Evolutionary conservation across 1,140 invertebrate species (phyloP).

Genomic region (Zaprionus kolodkinae): DNA sequence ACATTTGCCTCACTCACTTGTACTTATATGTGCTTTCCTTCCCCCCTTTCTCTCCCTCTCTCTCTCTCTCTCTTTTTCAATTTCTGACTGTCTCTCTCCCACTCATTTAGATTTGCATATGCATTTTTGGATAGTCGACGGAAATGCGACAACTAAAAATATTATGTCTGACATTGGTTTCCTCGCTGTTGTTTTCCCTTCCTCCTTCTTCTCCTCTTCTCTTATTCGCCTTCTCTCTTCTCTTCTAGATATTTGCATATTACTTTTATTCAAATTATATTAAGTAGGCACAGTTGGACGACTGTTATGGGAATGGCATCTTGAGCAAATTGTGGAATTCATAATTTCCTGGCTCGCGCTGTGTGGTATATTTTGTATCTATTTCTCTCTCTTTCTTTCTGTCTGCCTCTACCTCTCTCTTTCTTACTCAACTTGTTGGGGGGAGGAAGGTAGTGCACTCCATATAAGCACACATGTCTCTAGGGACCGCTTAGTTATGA

Average conservation of each 20-base stretch:
- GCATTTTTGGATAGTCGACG: conserved; percentile 73
- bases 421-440: neutral
- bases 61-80: too few relatives aligned
- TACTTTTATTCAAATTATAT: conserved; percentile 70
- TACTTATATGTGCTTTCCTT: conserved; percentile 49
- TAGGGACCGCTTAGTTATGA: neutral
- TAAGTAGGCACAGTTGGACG: conserved; percentile 53
- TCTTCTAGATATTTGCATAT: conserved; percentile 59
- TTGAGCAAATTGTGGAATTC: conserved; percentile 47
- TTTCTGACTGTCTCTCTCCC: neutral
- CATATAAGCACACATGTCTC: neutral
- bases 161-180: conserved; percentile 48
- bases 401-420: neutral
- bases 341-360: conserved; percentile 32
- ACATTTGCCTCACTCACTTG: conserved; percentile 30
- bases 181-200: conserved; percentile 29
- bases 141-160: conserved; percentile 77
- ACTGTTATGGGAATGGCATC: conserved; percentile 43
- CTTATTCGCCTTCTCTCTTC: conserved; percentile 2
- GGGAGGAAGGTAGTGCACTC: neutral
- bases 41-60: neutral
- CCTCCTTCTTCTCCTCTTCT: conserved; percentile 15
- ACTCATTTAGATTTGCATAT: conserved; percentile 53
- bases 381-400: neutral
- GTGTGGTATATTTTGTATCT: neutral